Base-by-base conservation (phyloP, 2,113 vertebrate genomes). In the Amphilophus citrinellus region DNA sequence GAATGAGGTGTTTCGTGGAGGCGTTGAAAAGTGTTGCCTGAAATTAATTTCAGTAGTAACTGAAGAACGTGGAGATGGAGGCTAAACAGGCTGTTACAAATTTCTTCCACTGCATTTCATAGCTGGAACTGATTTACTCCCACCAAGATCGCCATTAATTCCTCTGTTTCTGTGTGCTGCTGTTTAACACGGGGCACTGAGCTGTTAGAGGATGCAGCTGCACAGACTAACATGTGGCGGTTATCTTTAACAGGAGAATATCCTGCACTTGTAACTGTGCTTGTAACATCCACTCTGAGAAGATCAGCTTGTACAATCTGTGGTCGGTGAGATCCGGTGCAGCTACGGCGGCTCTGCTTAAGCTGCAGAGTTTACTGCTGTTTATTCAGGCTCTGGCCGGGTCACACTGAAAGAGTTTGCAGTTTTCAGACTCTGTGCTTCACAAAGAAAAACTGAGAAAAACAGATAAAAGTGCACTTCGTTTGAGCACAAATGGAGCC, bases 91-190 rank as follows among this genome's bases (percentile, higher is more conserved):
- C 76, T 22, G 50, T 2, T 35, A 4, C 27, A 22, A 27, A 65
- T 50, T 57, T 61, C 18, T 39, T 87, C 73, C 47, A 47, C 62
- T 82, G 13, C 7, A 14, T 78, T 79, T 91, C 61, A 17, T 9
- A 17, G 66, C 1, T 57, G 1, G 14, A 61, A 76, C 39, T 65
- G 63, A 83, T 88, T 79, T 42, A 13, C 47, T 35, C 61, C 61
- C 57, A 60, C 76, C 15, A 6, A 3, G 3, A 71, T 53, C 10
- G 0, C 35, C 14, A 71, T 83, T 13, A 73, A 7, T 53, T 42
- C 71, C 32, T 82, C 4, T 10, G 39, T 62, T 50, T 83, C 76
- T 42, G 59, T 50, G 24, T 47, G 14, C 61, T 56, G 44, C 18
- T 56, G 0, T 35, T 35, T 14, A 0, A 75, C 59, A 20, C 3